Percentiles rank a stretch among this genome's conserved stretches.
phyloP scores from a whole-genome alignment of 2,113 vertebrate species.

The Pipra filicauda region DNA sequence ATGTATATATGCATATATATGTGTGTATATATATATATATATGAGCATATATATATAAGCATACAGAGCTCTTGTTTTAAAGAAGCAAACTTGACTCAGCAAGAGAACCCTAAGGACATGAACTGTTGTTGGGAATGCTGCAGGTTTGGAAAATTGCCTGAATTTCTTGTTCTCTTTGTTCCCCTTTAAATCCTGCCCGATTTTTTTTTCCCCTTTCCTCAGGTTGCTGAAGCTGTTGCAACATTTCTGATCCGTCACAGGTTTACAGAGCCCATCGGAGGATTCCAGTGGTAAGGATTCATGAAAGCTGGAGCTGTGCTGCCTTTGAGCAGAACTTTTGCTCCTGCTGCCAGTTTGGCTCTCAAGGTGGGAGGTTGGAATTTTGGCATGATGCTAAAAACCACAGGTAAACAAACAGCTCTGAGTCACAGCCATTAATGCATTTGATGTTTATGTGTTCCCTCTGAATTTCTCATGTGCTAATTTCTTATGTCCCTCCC shows the following conservation, averaged over 20 bases:
- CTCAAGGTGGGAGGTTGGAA: background rate
- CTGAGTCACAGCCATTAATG: background rate
- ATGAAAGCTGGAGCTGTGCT: background rate
- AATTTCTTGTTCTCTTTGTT: background rate
- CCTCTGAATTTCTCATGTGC: background rate
- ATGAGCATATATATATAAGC: background rate
- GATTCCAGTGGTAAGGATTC: conserved; percentile 89
- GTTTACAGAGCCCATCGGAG: conserved; percentile 94
- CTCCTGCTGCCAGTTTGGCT: background rate
- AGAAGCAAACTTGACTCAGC: background rate
- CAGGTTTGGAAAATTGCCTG: background rate
- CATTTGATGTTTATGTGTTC: background rate
- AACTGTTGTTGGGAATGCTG: background rate
- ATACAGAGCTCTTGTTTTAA: background rate
- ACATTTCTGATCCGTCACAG: conserved; percentile 96
- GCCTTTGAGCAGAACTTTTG: background rate
- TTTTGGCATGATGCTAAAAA: background rate
- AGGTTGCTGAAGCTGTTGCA: conserved; percentile 91
- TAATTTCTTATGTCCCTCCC: background rate
- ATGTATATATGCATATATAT: background rate
- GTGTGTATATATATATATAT: background rate
- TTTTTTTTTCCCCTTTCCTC: fast-evolving
- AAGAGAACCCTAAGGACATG: fast-evolving
- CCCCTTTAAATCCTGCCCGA: background rate
- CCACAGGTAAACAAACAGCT: background rate